Conservation (phyloP, 2,113 vertebrate genomes). For the Cricetomys ansorgei region DNA sequence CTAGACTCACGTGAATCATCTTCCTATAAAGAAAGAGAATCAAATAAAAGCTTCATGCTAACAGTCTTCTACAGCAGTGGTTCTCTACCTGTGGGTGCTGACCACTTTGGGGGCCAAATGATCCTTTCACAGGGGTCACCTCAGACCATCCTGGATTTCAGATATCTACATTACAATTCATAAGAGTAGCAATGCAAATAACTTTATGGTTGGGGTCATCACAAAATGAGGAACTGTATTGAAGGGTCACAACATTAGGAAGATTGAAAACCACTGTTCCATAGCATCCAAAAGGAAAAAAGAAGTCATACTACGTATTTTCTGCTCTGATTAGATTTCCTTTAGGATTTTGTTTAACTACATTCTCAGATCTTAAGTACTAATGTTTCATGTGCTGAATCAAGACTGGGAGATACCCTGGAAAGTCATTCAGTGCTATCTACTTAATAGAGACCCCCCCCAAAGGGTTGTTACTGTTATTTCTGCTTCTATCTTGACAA, state of each 20-base stretch:
- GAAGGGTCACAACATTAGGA: too few species aligned
- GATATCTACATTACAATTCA: too few species aligned
- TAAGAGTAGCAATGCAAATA: too few species aligned
- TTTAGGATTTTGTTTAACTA: conserved; percentile 21
- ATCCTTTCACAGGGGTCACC: too few species aligned
- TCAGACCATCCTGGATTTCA: too few species aligned
- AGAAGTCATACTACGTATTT: conserved; percentile 20
- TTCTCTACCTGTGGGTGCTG: too few species aligned
- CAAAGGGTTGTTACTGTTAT: neutral
- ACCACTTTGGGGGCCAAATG: too few species aligned
- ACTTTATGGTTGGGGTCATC: too few species aligned
- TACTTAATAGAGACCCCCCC: neutral
- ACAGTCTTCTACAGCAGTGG: conserved; percentile 22
- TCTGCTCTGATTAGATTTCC: conserved; percentile 47
- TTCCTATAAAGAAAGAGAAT: conserved; percentile 75
- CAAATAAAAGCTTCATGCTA: conserved; percentile 4
- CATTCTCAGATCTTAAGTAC: neutral
- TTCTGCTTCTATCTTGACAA: conserved; percentile 21
- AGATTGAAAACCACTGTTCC: too few species aligned
- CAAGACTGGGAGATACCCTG: neutral
- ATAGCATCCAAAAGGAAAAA: conserved; percentile 6
- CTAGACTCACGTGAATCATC: conserved; percentile 61
- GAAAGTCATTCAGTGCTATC: neutral
- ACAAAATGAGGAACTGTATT: too few species aligned
- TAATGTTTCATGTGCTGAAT: neutral